A percentile compares a stretch with the other conserved stretches of the same genome.
These are phyloP conservation scores for Asarcornis scutulata DNA, from an alignment of 2,113 vertebrate species.

Conservation along the genomic window DNA sequence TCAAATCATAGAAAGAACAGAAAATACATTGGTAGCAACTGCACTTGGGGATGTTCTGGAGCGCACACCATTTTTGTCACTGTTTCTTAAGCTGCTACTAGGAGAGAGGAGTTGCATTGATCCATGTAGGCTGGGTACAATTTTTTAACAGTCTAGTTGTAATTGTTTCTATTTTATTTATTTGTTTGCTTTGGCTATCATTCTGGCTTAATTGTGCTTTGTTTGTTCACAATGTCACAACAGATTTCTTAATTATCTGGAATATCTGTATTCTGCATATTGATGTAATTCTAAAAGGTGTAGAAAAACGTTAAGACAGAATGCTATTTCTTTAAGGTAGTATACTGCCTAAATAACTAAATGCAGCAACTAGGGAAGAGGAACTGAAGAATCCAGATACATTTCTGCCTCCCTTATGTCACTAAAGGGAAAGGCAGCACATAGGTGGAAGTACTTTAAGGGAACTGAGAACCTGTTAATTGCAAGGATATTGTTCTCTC, in stretches of 20 bases:
- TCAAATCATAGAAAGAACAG: background rate
- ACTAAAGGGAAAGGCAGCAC: background rate
- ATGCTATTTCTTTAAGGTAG: background rate
- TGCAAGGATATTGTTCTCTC: background rate
- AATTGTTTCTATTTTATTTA: background rate
- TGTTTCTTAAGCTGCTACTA: background rate
- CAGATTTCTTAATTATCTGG: background rate
- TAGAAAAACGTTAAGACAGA: background rate
- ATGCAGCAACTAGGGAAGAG: background rate
- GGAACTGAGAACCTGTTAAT: background rate
- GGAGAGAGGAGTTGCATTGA: background rate
- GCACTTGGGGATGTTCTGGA: background rate
- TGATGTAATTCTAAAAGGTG: background rate
- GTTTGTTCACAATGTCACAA: background rate
- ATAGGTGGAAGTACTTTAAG: background rate
- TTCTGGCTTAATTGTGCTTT: background rate
- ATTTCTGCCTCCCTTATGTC: background rate
- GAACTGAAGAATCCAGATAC: background rate
- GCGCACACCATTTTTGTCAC: background rate
- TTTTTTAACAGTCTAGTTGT: background rate
- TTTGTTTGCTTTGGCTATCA: background rate
- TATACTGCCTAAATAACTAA: background rate
- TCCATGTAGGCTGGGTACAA: background rate
- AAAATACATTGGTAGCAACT: background rate
- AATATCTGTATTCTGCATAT: background rate